These are phyloP conservation scores for Dasypolia templi DNA, from an alignment of 2,888 invertebrate genomes.

Conservation along the genomic window DNA sequence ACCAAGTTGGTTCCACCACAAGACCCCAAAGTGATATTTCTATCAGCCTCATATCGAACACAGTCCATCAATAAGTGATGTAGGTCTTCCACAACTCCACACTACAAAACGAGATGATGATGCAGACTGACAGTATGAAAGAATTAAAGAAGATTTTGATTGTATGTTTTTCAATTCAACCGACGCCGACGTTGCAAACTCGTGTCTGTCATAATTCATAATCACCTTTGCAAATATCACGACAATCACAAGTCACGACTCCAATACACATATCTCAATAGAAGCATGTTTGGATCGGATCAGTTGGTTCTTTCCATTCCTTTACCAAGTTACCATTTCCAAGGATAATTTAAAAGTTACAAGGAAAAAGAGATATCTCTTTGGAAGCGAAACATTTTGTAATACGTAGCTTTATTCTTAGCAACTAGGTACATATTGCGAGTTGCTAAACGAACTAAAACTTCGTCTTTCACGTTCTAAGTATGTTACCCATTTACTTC, in stretches of 20 bases:
- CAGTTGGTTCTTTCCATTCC: background rate
- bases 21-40: too few relatives aligned
- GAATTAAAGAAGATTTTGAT: background rate
- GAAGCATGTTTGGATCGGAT: background rate
- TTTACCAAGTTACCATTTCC: background rate
- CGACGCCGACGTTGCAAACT: background rate
- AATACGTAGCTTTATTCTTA: background rate
- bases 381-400: background rate
- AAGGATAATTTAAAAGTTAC: background rate
- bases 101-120: background rate
- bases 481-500: slow-evolving; percentile 26
- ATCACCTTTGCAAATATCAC: slow-evolving; percentile 29
- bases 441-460: slow-evolving; percentile 8
- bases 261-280: background rate
- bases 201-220: slow-evolving; percentile 14
- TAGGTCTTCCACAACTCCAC: too few relatives aligned
- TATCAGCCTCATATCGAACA: too few relatives aligned
- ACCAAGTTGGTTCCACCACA: too few relatives aligned
- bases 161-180: background rate
- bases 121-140: background rate
- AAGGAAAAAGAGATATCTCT: background rate
- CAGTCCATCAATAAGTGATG: too few relatives aligned
- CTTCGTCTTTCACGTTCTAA: background rate
- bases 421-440: background rate
- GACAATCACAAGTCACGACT: slow-evolving; percentile 11